Conservation (phyloP, 2,113 vertebrate species). For the Rhadina sibilatrix region DNA sequence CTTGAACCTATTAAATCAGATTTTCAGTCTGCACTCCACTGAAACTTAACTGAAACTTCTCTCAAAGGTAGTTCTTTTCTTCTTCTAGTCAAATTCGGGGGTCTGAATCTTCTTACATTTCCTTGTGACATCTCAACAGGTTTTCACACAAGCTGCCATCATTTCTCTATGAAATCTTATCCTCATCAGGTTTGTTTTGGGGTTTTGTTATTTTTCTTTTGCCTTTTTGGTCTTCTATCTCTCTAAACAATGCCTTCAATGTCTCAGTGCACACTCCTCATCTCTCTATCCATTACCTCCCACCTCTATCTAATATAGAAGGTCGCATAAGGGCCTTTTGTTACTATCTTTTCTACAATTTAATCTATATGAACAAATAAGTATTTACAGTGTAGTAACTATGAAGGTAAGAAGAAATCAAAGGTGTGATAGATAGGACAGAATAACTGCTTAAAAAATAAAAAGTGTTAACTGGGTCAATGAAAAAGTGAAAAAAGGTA, state of each 20-base stretch:
- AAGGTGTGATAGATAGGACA: neutral
- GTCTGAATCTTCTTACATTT: neutral
- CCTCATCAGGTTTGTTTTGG: neutral
- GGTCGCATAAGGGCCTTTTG: neutral
- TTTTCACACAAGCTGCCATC: neutral
- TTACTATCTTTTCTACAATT: neutral
- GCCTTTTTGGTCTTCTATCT: neutral
- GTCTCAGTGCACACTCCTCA: neutral
- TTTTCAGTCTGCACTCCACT: neutral
- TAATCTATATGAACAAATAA: neutral
- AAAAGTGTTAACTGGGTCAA: neutral
- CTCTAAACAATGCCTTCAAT: neutral
- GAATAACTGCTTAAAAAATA: neutral
- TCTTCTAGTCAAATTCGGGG: neutral
- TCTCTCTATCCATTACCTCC: neutral
- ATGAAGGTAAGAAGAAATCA: neutral
- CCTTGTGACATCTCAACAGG: neutral
- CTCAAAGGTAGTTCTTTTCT: neutral
- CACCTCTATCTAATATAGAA: neutral
- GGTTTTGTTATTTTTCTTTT: neutral
- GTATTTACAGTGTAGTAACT: neutral
- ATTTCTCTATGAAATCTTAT: neutral
- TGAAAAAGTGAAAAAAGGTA: neutral
- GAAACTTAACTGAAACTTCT: conserved; percentile 9
- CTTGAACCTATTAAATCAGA: conserved; percentile 12